Base-by-base conservation (phyloP, 2,113 vertebrate genomes). In the Thomomys bottae region DNA sequence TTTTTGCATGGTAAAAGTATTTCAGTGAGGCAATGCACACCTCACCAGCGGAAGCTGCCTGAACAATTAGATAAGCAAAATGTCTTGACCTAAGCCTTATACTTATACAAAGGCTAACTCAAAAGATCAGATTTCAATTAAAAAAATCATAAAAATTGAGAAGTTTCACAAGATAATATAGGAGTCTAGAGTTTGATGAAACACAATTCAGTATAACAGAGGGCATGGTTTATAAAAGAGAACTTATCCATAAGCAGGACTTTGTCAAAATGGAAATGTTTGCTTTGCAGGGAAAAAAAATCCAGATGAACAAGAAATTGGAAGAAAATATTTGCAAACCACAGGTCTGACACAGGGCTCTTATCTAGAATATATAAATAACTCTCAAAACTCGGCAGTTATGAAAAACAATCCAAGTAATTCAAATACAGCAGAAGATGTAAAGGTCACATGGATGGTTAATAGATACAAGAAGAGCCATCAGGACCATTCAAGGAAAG, bases 251-350 rank as follows among this genome's bases (percentile, higher is more conserved):
- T 18, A 66, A 49, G 83, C 23, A n/a, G 11, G 34, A 86, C 9
- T 2, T 78, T 15, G 36, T 91, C 14, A 49, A 78, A 83, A 87
- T 73, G 32, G 83, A 90, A 90, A n/a, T 8, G 38, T 86, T 73
- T 42, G 49, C 26, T 30, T 30, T 73, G 24, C 30, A 38, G 84
- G 34, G 81, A 90, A 73, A 70, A 68, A 85, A 64, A 57, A 63
- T 38, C n/a, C n/a, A 64, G 40, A 85, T 7, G 34, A 79, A 26
- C 23, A 38, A 9, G 14, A 40, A 67, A 61, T 30, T 42, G 32
- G 63, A 38, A 28, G 32, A 77, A 93, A 94, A 45, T 12, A 86
- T 67, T 73, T 89, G 71, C 59, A 93, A 91, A 82, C 67, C 40
- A 76, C 71, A 24, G 14, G 24, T 67, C 68, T 81, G 88, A 45